Conservation (phyloP, 2,888 invertebrate species). For the Barypeithes pellucidus region DNA sequence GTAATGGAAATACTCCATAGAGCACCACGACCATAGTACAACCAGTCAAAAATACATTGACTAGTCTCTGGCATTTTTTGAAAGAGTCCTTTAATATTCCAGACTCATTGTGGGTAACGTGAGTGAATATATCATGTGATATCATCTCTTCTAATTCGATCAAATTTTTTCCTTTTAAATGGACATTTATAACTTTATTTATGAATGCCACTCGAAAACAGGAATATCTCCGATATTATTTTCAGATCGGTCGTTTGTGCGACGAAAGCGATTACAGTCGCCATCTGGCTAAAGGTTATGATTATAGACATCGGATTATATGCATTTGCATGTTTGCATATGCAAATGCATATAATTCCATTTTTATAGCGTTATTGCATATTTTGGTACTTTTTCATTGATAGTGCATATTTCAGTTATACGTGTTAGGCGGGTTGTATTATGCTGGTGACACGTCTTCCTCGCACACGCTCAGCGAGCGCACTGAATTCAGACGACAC, state of each 20-base stretch:
- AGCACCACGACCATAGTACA: conserved; percentile 40
- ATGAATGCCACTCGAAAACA: conserved; percentile 51
- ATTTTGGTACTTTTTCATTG: too few species aligned
- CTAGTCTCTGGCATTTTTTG: conserved; percentile 34
- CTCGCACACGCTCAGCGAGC: too few species aligned
- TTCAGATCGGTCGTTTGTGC: conserved; percentile 41
- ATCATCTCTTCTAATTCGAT: conserved; percentile 48
- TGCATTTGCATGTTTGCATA: too few species aligned
- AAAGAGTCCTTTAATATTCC: conserved; percentile 38
- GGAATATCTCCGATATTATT: conserved; percentile 51
- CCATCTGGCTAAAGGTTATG: conserved; percentile 40
- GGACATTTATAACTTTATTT: conserved; percentile 53
- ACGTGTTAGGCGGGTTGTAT: too few species aligned
- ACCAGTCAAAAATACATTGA: conserved; percentile 42
- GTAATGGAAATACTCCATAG: conserved; percentile 50
- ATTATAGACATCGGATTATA: too few species aligned
- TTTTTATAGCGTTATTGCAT: too few species aligned
- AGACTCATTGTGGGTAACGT: conserved; percentile 38
- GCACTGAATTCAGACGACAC: too few species aligned
- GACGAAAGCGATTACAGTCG: conserved; percentile 26
- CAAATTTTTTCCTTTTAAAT: conserved; percentile 30
- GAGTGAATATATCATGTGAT: conserved; percentile 44
- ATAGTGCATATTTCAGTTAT: too few species aligned
- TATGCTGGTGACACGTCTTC: too few species aligned
- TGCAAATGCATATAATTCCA: too few species aligned